Evolutionary conservation across 2,797 vertebrate species (phyloP).

Genomic region (Chloroceryle inda): DNA sequence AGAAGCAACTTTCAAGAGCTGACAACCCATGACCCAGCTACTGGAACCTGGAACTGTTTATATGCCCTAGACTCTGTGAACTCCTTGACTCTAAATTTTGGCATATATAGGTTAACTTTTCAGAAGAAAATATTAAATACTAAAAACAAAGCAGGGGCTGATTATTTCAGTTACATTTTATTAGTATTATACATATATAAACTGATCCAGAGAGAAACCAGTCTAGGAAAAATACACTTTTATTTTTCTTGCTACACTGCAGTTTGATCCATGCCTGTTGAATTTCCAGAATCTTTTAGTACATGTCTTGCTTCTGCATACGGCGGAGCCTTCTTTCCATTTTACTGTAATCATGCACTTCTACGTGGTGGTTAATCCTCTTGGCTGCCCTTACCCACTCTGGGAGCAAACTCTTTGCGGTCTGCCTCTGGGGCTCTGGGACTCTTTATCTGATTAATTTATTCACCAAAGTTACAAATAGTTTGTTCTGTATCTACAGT

Average conservation of each 20-base stretch:
- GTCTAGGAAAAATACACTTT: background rate
- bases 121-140: background rate
- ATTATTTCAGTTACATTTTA: background rate
- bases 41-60: background rate
- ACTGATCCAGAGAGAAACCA: background rate
- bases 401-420: background rate
- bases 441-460: background rate
- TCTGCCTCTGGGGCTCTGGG: background rate
- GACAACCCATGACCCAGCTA: background rate
- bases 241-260: background rate
- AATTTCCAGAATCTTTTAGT: background rate
- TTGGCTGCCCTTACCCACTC: rapidly evolving
- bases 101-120: background rate
- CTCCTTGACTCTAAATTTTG: background rate
- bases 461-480: background rate
- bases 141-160: background rate
- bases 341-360: background rate
- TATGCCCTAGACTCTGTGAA: background rate
- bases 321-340: background rate
- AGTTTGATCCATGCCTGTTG: background rate
- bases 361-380: rapidly evolving
- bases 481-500: background rate
- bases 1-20: background rate
- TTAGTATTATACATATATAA: background rate
- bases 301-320: background rate